Evolutionary conservation across 2,888 invertebrate species (phyloP), one percentile per base, ranked within the genome.

Genomic region (Cephus pulcher): DNA sequence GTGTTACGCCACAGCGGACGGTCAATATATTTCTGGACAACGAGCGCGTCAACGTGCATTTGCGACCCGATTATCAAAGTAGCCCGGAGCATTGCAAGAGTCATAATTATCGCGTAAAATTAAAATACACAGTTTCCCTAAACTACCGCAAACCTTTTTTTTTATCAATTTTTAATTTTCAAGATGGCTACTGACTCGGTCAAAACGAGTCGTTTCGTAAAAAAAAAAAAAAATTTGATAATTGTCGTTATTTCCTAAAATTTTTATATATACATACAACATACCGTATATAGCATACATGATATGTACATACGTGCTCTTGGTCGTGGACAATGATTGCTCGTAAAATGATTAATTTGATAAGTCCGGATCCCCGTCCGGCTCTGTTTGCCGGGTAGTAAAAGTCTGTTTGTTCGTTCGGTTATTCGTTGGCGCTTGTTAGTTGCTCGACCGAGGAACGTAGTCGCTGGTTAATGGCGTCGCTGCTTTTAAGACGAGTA

Each of bases 331-430:
- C 56, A 23, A 56, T 56, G 56, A 74, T 74, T 34, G 82, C 85
- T 87, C 88, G 84, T 87, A 86, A 87, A 86, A 85, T 86, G 84
- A 87, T 87, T 87, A 87, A 87, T 88, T 85, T 85, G 82, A 84
- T 82, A 82, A 84, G 82, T 84, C 79, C 80, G 76, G 75, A 81
- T 81, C 83, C 70, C 32, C 4, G 82, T 70, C 79, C 76, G 71
- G 35, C 75, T 75, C 80, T 84, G 81, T 86, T 87, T 86, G 81
- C 82, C 78, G 40, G 77, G 84, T 79, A 84, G 82, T 87, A 86
- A 87, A 87, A 87, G 80, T 83, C 82, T 86, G 84, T 86, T 86
- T 86, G 84, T 81, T 75, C 81, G 79, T 80, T 83, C 74, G 77
- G 35, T 56, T 23, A 56, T 56, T 32, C 56, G 9, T 82, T 80